Percentiles rank a stretch among this genome's conserved stretches.
These are phyloP conservation scores for Chrysolina oricalcia DNA, from an alignment of 2,888 invertebrate genomes.

Conservation along the genomic window DNA sequence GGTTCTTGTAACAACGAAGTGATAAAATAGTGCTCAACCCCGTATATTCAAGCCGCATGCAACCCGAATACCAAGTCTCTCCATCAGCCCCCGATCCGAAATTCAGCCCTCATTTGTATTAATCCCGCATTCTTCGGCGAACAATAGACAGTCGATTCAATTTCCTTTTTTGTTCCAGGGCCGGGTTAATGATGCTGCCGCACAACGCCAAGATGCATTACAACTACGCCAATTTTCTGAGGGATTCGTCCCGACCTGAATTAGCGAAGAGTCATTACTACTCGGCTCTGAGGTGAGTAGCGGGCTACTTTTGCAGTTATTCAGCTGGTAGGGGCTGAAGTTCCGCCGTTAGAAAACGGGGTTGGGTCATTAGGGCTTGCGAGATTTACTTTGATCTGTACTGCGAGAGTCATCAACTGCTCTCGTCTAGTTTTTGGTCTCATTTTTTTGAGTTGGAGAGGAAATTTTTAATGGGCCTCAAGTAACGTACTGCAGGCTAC, in stretches of 20 bases:
- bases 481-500: too few species aligned
- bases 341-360: not conserved
- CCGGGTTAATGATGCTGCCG: conserved; percentile 85
- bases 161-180: conserved; percentile 73
- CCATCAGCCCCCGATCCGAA: not conserved
- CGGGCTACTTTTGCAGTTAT: not conserved
- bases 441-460: too few species aligned
- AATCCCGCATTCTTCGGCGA: conserved; percentile 1
- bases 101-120: conserved; percentile 19
- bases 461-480: too few species aligned
- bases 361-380: too few species aligned
- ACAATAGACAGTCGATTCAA: conserved; percentile 27
- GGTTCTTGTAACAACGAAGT: not conserved
- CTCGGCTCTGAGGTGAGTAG: conserved; percentile 84
- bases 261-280: conserved; percentile 86
- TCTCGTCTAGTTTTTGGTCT: too few species aligned
- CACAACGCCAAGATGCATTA: conserved; percentile 94
- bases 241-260: conserved; percentile 83
- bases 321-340: not conserved
- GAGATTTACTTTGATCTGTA: too few species aligned
- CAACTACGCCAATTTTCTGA: conserved; percentile 90
- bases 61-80: not conserved
- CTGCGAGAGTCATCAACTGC: too few species aligned
- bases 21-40: not conserved
- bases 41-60: not conserved